Percentiles rank a stretch among this genome's conserved stretches.
These are phyloP conservation scores for Caenorhabditis doughertyi DNA, from an alignment of 2,888 invertebrate species.

Conservation along the genomic window DNA sequence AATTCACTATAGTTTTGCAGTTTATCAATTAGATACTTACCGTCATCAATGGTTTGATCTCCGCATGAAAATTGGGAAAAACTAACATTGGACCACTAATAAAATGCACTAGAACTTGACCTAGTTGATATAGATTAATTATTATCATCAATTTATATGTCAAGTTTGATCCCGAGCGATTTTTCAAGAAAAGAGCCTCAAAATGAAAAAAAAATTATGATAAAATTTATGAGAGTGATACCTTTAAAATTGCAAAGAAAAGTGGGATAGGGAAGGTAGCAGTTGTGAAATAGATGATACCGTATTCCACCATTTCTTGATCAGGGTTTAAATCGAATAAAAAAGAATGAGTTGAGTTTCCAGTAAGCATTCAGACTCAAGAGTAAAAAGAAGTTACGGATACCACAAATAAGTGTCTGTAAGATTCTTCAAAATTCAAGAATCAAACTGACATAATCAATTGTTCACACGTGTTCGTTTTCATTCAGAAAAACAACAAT, in stretches of 20 bases:
- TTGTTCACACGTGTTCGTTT: no score
- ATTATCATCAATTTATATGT: slow-evolving; percentile 42
- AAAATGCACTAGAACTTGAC: slow-evolving; percentile 3
- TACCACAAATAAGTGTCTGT: no score
- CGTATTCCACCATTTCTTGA: background rate
- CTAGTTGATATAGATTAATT: slow-evolving; percentile 32
- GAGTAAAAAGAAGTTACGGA: no score
- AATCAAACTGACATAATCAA: no score
- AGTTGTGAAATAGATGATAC: background rate
- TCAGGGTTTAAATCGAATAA: slow-evolving; percentile 1
- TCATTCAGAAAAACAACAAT: background rate
- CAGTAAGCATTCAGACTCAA: background rate
- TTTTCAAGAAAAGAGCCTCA: slow-evolving; percentile 21
- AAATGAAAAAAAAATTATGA: background rate
- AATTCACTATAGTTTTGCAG: background rate
- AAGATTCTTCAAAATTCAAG: no score
- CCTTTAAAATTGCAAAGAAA: slow-evolving; percentile 13
- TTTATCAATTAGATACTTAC: background rate
- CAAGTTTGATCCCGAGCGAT: slow-evolving; percentile 19
- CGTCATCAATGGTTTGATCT: background rate
- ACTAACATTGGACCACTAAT: slow-evolving; percentile 6
- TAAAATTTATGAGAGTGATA: background rate
- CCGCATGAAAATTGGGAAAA: slow-evolving; percentile 18
- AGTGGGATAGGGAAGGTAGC: background rate
- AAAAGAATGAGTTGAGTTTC: background rate